These are phyloP conservation scores for Steinernema khuongi DNA, from an alignment of 1,140 invertebrate genomes.

Conservation along the genomic window DNA sequence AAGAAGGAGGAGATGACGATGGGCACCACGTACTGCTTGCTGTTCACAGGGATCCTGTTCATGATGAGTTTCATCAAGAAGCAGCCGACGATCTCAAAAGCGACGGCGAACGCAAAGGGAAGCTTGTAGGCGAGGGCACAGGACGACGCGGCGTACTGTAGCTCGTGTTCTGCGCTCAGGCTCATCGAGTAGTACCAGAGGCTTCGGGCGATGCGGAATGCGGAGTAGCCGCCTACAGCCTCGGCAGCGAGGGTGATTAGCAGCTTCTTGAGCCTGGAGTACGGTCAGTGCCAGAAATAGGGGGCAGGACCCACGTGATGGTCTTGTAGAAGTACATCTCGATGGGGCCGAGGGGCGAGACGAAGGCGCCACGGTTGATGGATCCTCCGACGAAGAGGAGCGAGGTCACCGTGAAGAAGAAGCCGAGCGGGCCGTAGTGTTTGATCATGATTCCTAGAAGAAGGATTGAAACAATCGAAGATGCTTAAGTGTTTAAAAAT, in stretches of 20 bases:
- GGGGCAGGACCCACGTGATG: constrained; percentile 19
- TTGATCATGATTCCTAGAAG: constrained; percentile 42
- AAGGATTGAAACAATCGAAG: constrained; percentile 9
- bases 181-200: constrained; percentile 45
- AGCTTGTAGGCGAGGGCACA: constrained; percentile 36
- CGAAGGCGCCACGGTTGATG: constrained; percentile 48
- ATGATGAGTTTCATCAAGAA: constrained; percentile 34
- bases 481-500: constrained; percentile 15
- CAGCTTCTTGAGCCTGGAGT: constrained; percentile 39
- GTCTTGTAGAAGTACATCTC: constrained; percentile 33
- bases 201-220: constrained; percentile 37
- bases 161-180: background rate
- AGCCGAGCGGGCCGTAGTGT: constrained; percentile 46
- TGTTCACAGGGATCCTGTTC: constrained; percentile 21
- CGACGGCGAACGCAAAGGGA: constrained; percentile 41
- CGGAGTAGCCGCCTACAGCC: constrained; percentile 43
- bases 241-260: constrained; percentile 45
- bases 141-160: constrained; percentile 6
- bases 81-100: constrained; percentile 38
- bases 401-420: constrained; percentile 46
- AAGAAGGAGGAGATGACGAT: constrained; percentile 40
- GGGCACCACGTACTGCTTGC: constrained; percentile 33
- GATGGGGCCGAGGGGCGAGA: constrained; percentile 45
- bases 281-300: background rate
- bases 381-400: constrained; percentile 39